Base-by-base conservation (phyloP, 2,113 vertebrate genomes). In the Halcyon malimbica region DNA sequence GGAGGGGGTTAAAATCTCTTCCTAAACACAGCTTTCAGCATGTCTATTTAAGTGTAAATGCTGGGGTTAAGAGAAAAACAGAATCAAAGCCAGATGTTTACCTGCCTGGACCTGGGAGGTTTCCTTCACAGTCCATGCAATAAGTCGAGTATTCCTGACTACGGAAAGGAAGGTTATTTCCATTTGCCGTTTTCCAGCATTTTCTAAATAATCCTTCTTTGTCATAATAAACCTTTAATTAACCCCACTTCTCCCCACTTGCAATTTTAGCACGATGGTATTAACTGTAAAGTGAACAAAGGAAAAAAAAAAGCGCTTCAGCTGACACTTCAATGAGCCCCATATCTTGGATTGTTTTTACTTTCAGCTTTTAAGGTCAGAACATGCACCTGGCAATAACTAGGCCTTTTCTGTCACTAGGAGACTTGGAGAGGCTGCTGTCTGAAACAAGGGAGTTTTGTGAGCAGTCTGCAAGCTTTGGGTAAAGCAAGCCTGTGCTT, bases 1-100 rank as follows among this genome's bases (percentile, higher is more conserved):
- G 80, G 62, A 92, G 62, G 46, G 80, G 79, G 80, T 92, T 70
- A 89, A 86, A 75, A 82, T 95, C 77, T 87, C 80, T 75, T 78
- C 88, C 89, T 68, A 96, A 93, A 95, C 62, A 73, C 63, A 96
- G 91, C 91, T 90, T 87, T 82, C 80, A 76, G 95, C 81, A 89
- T 44, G 62, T 29, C 35, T 53, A 78, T 84, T 89, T 87, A 65
- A 83, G 88, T 92, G 56, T 44, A 89, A 94, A 69, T 92, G 76
- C 73, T 75, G 69, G 74, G 83, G 76, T 82, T 94, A 83, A 69
- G 67, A 74, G 60, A 81, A 88, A 67, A 75, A 41, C 57, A 82
- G 42, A 94, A 89, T 87, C 93, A 78, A 94, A 90, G 69, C 77
- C 64, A 89, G 83, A 92, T 79, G 48, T 87, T 96, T 83, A 88